Evolutionary conservation across 2,113 vertebrate genomes (phyloP).

Genomic region (Malurus alboscapulatus): DNA sequence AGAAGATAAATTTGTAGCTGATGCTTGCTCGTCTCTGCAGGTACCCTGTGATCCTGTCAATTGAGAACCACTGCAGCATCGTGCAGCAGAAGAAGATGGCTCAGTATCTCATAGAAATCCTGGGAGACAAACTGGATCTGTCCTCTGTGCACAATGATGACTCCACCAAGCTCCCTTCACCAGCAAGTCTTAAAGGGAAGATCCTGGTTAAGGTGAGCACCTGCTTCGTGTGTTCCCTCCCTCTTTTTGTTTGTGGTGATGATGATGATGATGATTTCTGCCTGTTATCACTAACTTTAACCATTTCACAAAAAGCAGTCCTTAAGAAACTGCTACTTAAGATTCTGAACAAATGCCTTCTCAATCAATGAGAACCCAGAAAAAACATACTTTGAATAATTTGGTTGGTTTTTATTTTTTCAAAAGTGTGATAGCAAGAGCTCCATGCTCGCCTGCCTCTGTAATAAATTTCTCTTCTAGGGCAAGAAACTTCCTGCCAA

Average conservation of each 20-base stretch:
- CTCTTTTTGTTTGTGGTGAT: background rate
- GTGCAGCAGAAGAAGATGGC: conserved; percentile 98
- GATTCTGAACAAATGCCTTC: background rate
- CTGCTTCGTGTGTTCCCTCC: background rate
- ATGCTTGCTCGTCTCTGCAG: conserved; percentile 57
- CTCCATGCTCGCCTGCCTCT: background rate
- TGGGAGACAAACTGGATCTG: conserved; percentile 92
- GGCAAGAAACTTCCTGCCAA: conserved; percentile 94
- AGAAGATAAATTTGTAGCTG: background rate
- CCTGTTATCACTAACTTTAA: background rate
- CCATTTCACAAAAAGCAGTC: background rate
- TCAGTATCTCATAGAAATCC: conserved; percentile 86
- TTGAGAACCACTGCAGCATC: conserved; percentile 98
- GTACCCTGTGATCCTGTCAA: conserved; percentile 94
- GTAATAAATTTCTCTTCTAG: conserved; percentile 63
- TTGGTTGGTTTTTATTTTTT: background rate
- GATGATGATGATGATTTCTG: background rate
- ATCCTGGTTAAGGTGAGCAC: conserved; percentile 90
- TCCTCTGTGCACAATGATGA: conserved; percentile 80
- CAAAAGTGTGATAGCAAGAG: background rate
- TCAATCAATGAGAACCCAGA: background rate
- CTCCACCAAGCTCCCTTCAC: conserved; percentile 83
- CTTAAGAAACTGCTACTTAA: background rate
- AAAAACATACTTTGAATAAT: background rate
- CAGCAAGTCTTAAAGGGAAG: conserved; percentile 89